Evolutionary conservation across 1,140 invertebrate species (phyloP).

Genomic region (Eumaeus atala): DNA sequence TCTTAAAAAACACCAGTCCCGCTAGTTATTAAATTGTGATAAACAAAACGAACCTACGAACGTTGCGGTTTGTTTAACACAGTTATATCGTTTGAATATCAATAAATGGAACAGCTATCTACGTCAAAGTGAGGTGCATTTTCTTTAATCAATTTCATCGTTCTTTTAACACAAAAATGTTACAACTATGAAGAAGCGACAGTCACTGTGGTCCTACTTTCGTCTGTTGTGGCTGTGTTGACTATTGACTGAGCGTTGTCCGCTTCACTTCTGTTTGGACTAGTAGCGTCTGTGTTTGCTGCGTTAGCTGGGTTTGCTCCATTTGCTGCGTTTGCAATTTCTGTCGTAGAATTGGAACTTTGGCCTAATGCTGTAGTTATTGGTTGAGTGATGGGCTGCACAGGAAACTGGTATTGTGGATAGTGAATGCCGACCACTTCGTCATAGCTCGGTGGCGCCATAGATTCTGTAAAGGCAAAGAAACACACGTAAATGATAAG

Average conservation of each 20-base stretch:
- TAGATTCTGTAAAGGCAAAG: slow-evolving; percentile 45
- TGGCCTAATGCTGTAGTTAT: slow-evolving; percentile 47
- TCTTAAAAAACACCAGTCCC: too few species aligned
- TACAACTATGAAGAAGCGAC: slow-evolving; percentile 22
- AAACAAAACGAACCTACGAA: neutral
- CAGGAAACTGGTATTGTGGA: slow-evolving; percentile 37
- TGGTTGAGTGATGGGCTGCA: slow-evolving; percentile 52
- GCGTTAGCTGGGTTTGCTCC: too few species aligned
- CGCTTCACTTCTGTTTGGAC: too few species aligned
- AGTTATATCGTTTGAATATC: neutral
- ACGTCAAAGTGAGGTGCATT: slow-evolving; percentile 23
- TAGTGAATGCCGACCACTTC: slow-evolving; percentile 61
- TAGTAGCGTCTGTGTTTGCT: too few species aligned
- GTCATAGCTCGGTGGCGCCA: slow-evolving; percentile 63
- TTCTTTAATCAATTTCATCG: slow-evolving; percentile 19
- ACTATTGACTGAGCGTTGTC: too few species aligned
- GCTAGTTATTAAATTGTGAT: neutral
- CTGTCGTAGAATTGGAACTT: slow-evolving; percentile 20
- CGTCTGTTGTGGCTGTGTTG: too few species aligned
- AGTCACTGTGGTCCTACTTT: slow-evolving; percentile 16
- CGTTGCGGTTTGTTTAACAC: neutral
- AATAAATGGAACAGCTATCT: slow-evolving; percentile 2
- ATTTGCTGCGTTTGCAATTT: slow-evolving; percentile 7
- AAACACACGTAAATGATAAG: too few species aligned
- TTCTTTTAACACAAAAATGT: slow-evolving; percentile 10